These are phyloP conservation scores for Papilio aristodemus DNA, from an alignment of 1,140 invertebrate genomes.

Conservation along the genomic window DNA sequence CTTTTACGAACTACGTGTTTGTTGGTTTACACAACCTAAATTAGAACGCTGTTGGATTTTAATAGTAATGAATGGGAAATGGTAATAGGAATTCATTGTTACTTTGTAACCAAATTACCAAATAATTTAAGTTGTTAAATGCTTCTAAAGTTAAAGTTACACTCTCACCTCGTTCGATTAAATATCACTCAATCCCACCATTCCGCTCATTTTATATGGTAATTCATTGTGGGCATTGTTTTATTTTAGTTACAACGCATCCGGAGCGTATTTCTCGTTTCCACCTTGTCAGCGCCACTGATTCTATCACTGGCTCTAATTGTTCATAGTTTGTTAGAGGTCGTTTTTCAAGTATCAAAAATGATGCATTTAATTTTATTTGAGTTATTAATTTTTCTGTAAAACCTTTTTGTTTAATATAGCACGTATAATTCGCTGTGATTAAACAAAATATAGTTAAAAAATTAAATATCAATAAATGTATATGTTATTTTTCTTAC, in stretches of 20 bases:
- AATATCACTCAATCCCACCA: constrained; percentile 60
- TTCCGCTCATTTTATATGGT: constrained; percentile 75
- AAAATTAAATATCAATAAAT: no score
- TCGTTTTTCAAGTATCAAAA: not conserved
- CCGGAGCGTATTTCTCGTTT: constrained; percentile 74
- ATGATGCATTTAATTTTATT: constrained; percentile 27
- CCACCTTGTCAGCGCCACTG: constrained; percentile 76
- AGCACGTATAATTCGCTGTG: no score
- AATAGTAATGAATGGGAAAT: not conserved
- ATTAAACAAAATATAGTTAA: no score
- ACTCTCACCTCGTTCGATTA: constrained; percentile 9
- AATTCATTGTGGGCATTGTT: constrained; percentile 73
- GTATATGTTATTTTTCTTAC: no score
- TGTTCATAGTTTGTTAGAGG: constrained; percentile 76
- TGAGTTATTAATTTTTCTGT: constrained; percentile 36
- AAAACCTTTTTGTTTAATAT: no score
- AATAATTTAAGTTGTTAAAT: constrained; percentile 15
- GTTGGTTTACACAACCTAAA: not conserved
- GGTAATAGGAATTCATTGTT: not conserved
- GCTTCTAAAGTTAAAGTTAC: constrained; percentile 2
- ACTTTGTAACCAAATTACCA: not conserved
- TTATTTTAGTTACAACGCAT: constrained; percentile 70
- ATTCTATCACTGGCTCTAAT: constrained; percentile 72
- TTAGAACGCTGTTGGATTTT: not conserved
- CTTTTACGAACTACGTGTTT: not conserved